These are phyloP conservation scores for Hemiprocne comata DNA, from an alignment of 2,113 vertebrate species.

Conservation along the genomic window DNA sequence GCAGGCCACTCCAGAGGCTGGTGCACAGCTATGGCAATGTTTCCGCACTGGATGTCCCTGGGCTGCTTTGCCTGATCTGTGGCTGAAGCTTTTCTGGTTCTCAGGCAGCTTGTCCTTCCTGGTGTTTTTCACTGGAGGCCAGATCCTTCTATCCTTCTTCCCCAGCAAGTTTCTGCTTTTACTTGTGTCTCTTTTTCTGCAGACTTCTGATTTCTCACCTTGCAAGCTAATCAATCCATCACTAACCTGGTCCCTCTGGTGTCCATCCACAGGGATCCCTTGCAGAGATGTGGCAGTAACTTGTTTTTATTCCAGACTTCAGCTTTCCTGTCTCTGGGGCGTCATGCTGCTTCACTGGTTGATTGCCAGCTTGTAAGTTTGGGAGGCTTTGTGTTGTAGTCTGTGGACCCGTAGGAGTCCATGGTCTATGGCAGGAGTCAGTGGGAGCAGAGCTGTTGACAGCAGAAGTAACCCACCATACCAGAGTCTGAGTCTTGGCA, in stretches of 20 bases:
- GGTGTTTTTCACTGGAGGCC: not conserved
- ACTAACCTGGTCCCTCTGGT: not conserved
- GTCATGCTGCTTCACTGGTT: not conserved
- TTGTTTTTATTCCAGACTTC: not conserved
- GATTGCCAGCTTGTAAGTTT: not conserved
- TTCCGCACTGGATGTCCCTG: rapidly evolving
- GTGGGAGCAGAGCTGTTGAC: not conserved
- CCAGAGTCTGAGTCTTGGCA: not conserved
- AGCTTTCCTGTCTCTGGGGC: not conserved
- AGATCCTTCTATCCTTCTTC: not conserved
- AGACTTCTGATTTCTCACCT: not conserved
- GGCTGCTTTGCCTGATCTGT: not conserved
- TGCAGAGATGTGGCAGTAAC: not conserved
- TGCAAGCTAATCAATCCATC: not conserved
- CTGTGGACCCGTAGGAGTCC: not conserved
- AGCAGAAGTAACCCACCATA: not conserved
- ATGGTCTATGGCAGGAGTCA: not conserved
- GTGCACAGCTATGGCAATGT: not conserved
- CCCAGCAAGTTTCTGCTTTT: not conserved
- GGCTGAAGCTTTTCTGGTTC: not conserved
- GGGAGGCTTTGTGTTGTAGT: not conserved
- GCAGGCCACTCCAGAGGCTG: not conserved
- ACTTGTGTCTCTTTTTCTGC: not conserved
- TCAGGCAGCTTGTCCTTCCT: not conserved
- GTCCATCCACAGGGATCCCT: not conserved